phyloP scores from a whole-genome alignment of 2,797 vertebrate genomes.

The Sternotherus odoratus region DNA sequence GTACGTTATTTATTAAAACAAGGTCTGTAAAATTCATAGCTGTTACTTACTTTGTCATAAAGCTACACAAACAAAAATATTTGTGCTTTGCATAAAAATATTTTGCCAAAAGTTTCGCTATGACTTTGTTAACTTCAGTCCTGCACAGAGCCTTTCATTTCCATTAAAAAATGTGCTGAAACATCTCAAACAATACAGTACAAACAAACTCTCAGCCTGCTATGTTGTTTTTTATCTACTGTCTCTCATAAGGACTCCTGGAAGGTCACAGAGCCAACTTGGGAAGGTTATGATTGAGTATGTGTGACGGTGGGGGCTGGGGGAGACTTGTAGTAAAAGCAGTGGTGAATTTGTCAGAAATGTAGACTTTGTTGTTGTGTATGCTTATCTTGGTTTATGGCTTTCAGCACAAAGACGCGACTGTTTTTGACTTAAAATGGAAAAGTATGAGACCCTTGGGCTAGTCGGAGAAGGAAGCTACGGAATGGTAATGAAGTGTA shows the following conservation, averaged over 20 bases:
- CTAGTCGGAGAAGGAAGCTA: constrained; percentile 88
- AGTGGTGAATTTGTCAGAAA: not conserved
- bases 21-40: not conserved
- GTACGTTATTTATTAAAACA: not conserved
- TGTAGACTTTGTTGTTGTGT: not conserved
- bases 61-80: not conserved
- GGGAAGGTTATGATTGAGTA: not conserved
- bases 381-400: constrained; percentile 8
- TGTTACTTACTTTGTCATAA: not conserved
- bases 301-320: not conserved
- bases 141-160: not conserved
- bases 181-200: not conserved
- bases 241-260: not conserved
- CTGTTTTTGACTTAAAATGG: constrained; percentile 78
- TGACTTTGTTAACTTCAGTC: not conserved
- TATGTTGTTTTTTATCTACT: not conserved
- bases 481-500: constrained; percentile 87
- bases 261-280: not conserved
- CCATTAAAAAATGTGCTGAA: not conserved
- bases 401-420: constrained; percentile 40
- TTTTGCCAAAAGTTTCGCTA: not conserved
- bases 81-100: not conserved
- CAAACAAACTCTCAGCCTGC: not conserved
- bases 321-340: not conserved
- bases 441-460: constrained; percentile 88